Conservation (phyloP, 2,113 vertebrate species). For the Hippocampus mohnikei region DNA sequence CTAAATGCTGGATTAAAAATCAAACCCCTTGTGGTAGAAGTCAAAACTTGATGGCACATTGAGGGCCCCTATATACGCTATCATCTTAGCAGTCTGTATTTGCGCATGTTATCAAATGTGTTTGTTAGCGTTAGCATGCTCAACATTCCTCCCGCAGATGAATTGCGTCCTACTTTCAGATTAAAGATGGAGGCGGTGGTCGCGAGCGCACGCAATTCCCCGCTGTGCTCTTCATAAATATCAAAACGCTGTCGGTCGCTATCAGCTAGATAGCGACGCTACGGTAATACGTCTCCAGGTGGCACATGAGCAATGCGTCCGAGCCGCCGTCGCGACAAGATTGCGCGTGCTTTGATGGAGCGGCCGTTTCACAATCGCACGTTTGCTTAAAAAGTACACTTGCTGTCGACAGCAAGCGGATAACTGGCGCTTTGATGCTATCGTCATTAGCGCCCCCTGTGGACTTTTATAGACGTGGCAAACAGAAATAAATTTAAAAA, state of each 20-base stretch:
- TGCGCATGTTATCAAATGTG: neutral
- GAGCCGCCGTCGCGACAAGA: constrained; percentile 67
- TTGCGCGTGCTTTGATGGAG: constrained; percentile 49
- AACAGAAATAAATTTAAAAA: neutral
- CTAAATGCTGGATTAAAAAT: neutral
- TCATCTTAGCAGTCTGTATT: neutral
- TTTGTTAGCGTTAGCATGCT: constrained; percentile 39
- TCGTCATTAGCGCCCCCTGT: constrained; percentile 19
- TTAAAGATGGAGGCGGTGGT: constrained; percentile 59
- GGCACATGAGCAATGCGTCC: constrained; percentile 61
- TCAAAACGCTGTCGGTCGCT: constrained; percentile 57
- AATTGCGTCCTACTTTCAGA: constrained; percentile 65
- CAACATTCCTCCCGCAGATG: constrained; percentile 67
- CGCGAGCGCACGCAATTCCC: constrained; percentile 43
- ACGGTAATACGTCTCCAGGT: constrained; percentile 60
- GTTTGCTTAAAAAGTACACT: constrained; percentile 41
- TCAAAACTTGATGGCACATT: no score
- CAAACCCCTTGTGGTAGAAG: neutral
- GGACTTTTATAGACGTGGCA: constrained; percentile 24
- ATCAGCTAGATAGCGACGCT: constrained; percentile 53
- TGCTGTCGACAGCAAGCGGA: constrained; percentile 27
- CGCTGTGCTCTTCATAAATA: constrained; percentile 64
- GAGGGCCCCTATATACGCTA: no score
- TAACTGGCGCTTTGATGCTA: constrained; percentile 42
- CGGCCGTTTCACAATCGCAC: constrained; percentile 41